Evolutionary conservation across 1,140 invertebrate genomes (phyloP).

Genomic region (Drosophila dunni): DNA sequence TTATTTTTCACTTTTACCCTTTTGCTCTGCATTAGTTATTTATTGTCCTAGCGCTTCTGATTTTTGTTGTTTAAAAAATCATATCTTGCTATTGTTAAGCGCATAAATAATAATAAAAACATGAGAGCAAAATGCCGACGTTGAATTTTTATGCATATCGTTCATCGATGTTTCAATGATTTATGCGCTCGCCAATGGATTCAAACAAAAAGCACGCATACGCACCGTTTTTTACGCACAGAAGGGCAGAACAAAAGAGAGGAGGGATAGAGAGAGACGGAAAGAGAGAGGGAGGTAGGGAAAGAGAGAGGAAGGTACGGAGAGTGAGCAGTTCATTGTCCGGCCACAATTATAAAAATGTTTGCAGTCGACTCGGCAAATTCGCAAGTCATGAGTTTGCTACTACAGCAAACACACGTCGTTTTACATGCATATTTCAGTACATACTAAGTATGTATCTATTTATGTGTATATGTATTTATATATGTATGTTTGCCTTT

Average conservation of each 20-base stretch:
- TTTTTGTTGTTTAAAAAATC: conserved; percentile 72
- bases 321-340: conserved; percentile 13
- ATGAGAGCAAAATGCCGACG: conserved; percentile 15
- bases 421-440: neutral
- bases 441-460: neutral
- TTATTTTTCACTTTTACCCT: neutral
- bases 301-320: no score
- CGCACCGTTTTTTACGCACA: neutral
- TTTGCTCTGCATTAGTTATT: conserved; percentile 34
- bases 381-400: conserved; percentile 24
- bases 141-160: conserved; percentile 11
- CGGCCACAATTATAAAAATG: conserved; percentile 58
- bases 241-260: no score
- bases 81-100: conserved; percentile 64
- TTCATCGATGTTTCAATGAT: conserved; percentile 52
- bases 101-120: conserved; percentile 58
- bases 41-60: conserved; percentile 12
- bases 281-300: no score
- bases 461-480: neutral
- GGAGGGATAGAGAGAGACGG: no score
- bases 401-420: neutral
- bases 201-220: neutral
- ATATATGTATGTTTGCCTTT: conserved; percentile 9
- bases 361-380: conserved; percentile 48
- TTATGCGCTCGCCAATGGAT: conserved; percentile 55